A percentile compares a stretch with the other conserved stretches of the same genome.
phyloP scores from a whole-genome alignment of 2,888 invertebrate species.

The Alloscopus bannaensis region DNA sequence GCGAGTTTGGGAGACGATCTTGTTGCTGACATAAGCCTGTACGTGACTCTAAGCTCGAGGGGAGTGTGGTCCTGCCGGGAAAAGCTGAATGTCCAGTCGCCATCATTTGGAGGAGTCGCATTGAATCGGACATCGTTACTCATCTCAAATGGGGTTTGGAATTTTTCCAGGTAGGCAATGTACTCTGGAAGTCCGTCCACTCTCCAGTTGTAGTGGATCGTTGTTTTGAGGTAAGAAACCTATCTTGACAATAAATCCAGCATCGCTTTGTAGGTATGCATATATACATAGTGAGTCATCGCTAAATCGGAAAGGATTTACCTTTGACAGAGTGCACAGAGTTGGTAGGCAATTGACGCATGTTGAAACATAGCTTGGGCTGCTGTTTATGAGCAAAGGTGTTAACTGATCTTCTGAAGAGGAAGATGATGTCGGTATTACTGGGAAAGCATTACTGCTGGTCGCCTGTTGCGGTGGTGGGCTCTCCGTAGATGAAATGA shows the following conservation, averaged over 20 bases:
- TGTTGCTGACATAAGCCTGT: slow-evolving; percentile 2
- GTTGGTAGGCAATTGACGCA: slow-evolving; percentile 51
- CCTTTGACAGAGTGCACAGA: slow-evolving; percentile 52
- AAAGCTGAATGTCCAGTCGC: slow-evolving; percentile 37
- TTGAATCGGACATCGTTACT: slow-evolving; percentile 54
- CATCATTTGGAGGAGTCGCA: slow-evolving; percentile 46
- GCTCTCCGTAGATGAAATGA: background rate
- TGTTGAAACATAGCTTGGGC: background rate
- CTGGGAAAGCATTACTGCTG: background rate
- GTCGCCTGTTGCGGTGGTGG: background rate
- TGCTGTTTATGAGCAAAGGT: slow-evolving; percentile 26
- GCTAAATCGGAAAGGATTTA: slow-evolving; percentile 1
- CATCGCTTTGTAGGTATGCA: background rate
- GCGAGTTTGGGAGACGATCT: slow-evolving; percentile 25
- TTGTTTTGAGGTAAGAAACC: slow-evolving; percentile 62
- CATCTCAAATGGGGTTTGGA: slow-evolving; percentile 62
- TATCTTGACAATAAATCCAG: slow-evolving; percentile 16
- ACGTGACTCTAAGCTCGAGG: slow-evolving; percentile 40
- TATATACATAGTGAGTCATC: background rate
- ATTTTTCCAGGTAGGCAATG: slow-evolving; percentile 65
- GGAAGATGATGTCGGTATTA: slow-evolving; percentile 19
- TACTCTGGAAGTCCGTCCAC: slow-evolving; percentile 64
- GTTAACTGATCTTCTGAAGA: slow-evolving; percentile 56
- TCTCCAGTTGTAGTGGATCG: slow-evolving; percentile 66
- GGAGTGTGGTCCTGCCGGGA: slow-evolving; percentile 10